phyloP scores from a whole-genome alignment of 2,113 vertebrate genomes.

The Microtus oregoni region DNA sequence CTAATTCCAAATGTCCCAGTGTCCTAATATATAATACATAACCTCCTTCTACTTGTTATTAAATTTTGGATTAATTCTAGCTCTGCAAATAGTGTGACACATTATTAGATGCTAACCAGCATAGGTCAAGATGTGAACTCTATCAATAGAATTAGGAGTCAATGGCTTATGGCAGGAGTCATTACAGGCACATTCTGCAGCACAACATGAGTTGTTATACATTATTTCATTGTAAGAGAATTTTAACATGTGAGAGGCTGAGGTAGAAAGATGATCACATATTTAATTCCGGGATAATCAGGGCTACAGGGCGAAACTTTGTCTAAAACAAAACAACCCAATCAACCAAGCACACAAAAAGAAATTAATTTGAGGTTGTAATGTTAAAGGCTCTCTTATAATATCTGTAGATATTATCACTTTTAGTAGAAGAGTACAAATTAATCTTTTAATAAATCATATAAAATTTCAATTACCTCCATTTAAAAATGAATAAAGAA shows the following conservation, averaged over 20 bases:
- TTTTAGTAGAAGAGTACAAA: not conserved
- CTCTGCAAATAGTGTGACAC: constrained; percentile 39
- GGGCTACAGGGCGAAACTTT: not conserved
- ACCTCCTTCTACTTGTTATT: not conserved
- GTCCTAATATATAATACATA: not conserved
- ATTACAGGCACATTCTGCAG: not conserved
- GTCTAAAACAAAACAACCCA: not conserved
- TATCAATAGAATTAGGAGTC: not conserved
- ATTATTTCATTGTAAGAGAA: not conserved
- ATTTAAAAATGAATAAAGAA: constrained; percentile 37
- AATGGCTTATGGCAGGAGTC: not conserved
- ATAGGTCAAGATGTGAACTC: not conserved
- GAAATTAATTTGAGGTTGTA: not conserved
- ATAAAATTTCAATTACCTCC: not conserved
- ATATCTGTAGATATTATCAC: not conserved
- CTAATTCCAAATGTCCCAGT: not conserved
- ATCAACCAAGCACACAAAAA: not conserved
- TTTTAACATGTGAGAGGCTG: not conserved
- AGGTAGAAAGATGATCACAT: not conserved
- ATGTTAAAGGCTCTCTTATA: not conserved
- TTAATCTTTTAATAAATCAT: not conserved
- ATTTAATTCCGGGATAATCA: not conserved
- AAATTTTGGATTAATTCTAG: not conserved
- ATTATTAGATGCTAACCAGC: not conserved
- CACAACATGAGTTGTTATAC: not conserved